Base-by-base conservation (phyloP, 2,113 vertebrate species). In the Proteles cristata region DNA sequence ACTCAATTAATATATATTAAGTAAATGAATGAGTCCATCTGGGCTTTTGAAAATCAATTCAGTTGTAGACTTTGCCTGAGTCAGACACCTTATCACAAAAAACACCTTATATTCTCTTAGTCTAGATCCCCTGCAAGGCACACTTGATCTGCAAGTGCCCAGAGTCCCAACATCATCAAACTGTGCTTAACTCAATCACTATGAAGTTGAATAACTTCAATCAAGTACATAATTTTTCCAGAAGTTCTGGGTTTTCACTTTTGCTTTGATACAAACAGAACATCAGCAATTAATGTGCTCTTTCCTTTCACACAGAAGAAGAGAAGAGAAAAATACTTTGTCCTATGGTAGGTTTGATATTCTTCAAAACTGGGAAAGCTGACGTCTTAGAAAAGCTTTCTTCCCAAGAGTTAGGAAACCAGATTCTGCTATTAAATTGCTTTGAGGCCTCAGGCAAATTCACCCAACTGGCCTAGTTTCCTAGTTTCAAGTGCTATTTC, bases 361-460 rank as follows among this genome's bases (percentile, higher is more conserved):
- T 95, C 48, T 73, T 31, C 39, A 93, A 94, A 91, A 93, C 71
- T n/a, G 7, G 33, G 23, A 73, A 79, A 85, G 73, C n/a, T 25
- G 21, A 71, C 31, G 2, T 65, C 17, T 85, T 92, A 12, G 77
- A 66, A 86, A 89, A 89, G 7, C 6, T 96, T 66, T 55, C 39
- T 50, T 86, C 68, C 16, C 28, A 90, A 92, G 33, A 93, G 45
- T 82, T 73, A 53, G 63, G 39, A 93, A 28, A 94, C 35, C 65
- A 73, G 63, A 48, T 48, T 86, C 33, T 43, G 48, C 69, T 81
- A 85, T 88, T 94, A 93, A 94, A 83, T 66, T 80, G 68, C n/a
- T 39, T 23, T 86, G 73, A 96, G 31, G 92, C 39, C 77, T 80
- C 28, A 65, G n/a, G 84, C 35, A 94, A 65, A 95, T 77, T 95